These are phyloP conservation scores for Cydia pomonella DNA, from an alignment of 1,140 invertebrate genomes.

Conservation along the genomic window DNA sequence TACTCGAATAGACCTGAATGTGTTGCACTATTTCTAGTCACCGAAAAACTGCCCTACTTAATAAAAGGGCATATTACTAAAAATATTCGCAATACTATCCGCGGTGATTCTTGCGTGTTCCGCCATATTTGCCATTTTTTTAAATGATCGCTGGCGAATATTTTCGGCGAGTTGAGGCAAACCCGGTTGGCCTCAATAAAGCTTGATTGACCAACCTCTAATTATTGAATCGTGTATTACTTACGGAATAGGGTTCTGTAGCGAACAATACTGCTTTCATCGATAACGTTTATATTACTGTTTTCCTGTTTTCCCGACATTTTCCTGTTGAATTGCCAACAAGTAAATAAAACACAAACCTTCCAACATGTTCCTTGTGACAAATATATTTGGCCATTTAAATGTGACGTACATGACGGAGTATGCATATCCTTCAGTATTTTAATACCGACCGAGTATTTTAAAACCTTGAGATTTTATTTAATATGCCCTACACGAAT, in stretches of 20 bases:
- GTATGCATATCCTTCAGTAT: neutral
- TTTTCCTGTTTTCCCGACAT: no score
- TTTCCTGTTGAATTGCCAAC: neutral
- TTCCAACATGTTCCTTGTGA: neutral
- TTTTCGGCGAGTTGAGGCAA: neutral
- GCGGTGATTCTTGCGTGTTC: no score
- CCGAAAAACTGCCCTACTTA: no score
- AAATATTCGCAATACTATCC: no score
- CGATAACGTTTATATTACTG: neutral
- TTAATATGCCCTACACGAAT: neutral
- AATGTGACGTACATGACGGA: no score
- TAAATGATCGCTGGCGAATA: neutral
- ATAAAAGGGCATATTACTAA: no score
- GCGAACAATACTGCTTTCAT: neutral
- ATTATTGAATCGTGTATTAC: conserved; percentile 20
- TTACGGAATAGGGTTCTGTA: neutral
- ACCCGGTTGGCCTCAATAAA: conserved; percentile 4
- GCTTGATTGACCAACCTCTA: conserved; percentile 20
- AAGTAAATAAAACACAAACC: neutral
- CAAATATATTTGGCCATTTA: neutral
- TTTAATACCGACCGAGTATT: no score
- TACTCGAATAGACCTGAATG: no score
- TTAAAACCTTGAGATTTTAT: neutral
- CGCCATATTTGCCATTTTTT: neutral
- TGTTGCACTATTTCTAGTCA: no score